These are phyloP conservation scores for Semnornis frantzii DNA, from an alignment of 2,113 vertebrate species.

Conservation along the genomic window DNA sequence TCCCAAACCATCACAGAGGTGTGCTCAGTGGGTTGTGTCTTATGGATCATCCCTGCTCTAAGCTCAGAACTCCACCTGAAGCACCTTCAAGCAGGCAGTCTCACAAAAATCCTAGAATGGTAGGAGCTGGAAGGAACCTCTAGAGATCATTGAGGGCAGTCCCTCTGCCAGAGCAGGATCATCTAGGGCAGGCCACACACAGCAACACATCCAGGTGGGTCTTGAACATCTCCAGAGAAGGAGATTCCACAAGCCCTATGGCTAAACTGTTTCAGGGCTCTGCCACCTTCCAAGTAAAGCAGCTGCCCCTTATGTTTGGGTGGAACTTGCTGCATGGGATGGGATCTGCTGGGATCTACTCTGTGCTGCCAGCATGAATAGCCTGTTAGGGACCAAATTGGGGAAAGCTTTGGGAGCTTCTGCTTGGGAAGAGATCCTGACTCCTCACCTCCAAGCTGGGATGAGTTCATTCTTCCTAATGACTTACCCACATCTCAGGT, in stretches of 20 bases:
- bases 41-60: not conserved
- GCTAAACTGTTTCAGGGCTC: no score
- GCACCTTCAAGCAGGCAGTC: not conserved
- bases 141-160: no score
- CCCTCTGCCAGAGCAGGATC: no score
- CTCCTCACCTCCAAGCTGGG: not conserved
- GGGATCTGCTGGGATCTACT: not conserved
- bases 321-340: not conserved
- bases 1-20: no score
- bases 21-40: not conserved
- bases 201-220: no score
- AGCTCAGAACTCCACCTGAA: not conserved
- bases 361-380: not conserved
- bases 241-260: no score
- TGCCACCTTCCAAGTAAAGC: no score
- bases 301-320: no score
- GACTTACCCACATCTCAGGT: conserved; percentile 33
- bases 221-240: no score
- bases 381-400: not conserved
- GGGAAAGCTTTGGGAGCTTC: not conserved
- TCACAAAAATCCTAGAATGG: not conserved
- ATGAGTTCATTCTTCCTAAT: conserved; percentile 40
- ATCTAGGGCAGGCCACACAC: no score
- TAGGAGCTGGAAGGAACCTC: no score
- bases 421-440: not conserved